phyloP scores from a whole-genome alignment of 2,888 invertebrate species.

The Dione vanillae region DNA sequence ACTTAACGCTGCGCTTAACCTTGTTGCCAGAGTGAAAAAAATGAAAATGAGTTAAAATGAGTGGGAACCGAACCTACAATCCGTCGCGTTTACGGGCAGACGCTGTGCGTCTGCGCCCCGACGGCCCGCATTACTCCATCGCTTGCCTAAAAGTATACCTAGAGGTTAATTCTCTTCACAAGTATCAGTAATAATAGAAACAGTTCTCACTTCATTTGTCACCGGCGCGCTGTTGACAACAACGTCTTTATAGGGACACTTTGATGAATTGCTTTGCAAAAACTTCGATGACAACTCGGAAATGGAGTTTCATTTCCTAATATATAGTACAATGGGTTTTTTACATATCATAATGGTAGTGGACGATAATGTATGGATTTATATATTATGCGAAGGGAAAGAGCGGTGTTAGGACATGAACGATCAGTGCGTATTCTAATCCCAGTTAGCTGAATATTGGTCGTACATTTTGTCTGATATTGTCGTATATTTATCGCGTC shows the following conservation, averaged over 20 bases:
- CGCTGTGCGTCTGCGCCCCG: no score
- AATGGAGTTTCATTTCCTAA: conserved; percentile 18
- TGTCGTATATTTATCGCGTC: no score
- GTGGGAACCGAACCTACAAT: no score
- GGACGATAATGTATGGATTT: not conserved
- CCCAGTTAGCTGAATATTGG: no score
- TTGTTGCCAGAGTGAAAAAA: no score
- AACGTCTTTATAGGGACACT: conserved; percentile 9
- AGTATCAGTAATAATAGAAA: not conserved
- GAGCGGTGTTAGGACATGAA: not conserved
- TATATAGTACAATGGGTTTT: conserved; percentile 7
- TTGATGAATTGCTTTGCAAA: conserved; percentile 22
- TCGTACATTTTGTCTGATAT: no score
- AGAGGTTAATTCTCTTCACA: not conserved
- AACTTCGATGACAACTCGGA: conserved; percentile 17
- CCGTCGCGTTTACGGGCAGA: no score
- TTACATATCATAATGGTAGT: conserved; percentile 1
- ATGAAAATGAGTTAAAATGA: no score
- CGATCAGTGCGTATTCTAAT: no score
- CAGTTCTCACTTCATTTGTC: conserved; percentile 13
- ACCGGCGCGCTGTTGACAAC: conserved; percentile 7
- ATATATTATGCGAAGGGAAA: no score
- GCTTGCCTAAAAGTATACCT: not conserved
- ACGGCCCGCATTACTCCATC: not conserved
- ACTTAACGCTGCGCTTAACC: no score